These are phyloP conservation scores for Luffia ferchaultella DNA, from an alignment of 2,888 invertebrate species.

Conservation along the genomic window DNA sequence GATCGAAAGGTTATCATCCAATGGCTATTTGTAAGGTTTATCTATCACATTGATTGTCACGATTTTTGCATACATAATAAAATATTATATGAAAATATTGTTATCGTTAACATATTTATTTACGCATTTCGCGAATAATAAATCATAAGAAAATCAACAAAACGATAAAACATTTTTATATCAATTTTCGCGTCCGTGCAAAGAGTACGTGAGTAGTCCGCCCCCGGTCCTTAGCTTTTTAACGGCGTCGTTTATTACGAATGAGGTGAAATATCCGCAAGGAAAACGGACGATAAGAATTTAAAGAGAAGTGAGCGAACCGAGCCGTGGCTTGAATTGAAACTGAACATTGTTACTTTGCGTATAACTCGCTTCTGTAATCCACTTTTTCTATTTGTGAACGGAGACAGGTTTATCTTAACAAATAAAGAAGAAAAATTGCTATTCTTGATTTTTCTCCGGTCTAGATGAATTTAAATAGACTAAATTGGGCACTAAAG, in stretches of 20 bases:
- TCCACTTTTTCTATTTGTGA: neutral
- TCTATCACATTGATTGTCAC: no score
- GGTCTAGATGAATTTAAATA: no score
- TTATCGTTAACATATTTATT: no score
- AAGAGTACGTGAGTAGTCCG: slow-evolving; percentile 53
- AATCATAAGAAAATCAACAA: slow-evolving; percentile 8
- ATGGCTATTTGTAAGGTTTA: no score
- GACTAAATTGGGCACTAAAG: no score
- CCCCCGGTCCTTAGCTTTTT: slow-evolving; percentile 43
- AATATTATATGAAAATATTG: no score
- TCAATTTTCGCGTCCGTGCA: slow-evolving; percentile 58
- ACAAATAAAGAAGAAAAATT: no score
- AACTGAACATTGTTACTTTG: neutral
- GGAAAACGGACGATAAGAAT: slow-evolving; percentile 33
- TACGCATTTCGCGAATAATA: slow-evolving; percentile 1
- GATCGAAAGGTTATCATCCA: no score
- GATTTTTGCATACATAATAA: no score
- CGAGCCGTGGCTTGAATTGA: neutral
- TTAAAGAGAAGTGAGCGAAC: slow-evolving; percentile 15
- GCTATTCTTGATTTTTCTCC: no score
- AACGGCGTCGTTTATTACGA: slow-evolving; percentile 48
- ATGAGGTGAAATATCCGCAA: slow-evolving; percentile 41
- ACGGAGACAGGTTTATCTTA: neutral
- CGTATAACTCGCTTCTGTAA: neutral
- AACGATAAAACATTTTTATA: slow-evolving; percentile 53